phyloP scores from a whole-genome alignment of 2,797 vertebrate species.

The Synanceia verrucosa region DNA sequence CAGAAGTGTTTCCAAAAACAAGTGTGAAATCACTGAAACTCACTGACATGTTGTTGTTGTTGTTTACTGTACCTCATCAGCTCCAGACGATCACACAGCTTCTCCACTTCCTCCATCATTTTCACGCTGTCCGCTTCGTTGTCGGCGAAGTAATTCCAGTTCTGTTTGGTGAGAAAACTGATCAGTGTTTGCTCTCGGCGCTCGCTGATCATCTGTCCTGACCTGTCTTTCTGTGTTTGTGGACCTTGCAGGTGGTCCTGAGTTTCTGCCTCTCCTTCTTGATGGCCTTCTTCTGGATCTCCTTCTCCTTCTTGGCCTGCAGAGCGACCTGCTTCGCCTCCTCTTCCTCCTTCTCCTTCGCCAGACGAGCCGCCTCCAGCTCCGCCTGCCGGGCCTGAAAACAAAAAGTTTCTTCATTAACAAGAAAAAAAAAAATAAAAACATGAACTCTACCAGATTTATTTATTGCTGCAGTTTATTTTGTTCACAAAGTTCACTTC shows the following conservation, averaged over 20 bases:
- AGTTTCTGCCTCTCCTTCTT: slow-evolving; percentile 98
- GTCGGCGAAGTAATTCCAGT: slow-evolving; percentile 97
- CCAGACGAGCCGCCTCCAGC: slow-evolving; percentile 89
- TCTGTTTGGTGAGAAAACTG: slow-evolving; percentile 77
- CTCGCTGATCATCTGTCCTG: too few species aligned
- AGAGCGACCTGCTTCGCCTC: slow-evolving; percentile 91
- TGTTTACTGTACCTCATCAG: slow-evolving; percentile 85
- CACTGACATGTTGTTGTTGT: not conserved
- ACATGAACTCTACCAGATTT: too few species aligned
- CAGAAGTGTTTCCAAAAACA: not conserved
- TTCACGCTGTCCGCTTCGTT: slow-evolving; percentile 92
- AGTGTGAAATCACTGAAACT: not conserved
- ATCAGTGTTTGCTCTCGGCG: too few species aligned
- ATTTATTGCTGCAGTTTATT: too few species aligned
- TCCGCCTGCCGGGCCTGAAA: slow-evolving; percentile 92
- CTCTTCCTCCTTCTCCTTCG: slow-evolving; percentile 95
- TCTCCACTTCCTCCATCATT: slow-evolving; percentile 99
- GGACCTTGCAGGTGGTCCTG: slow-evolving; percentile 95
- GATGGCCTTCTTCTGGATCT: slow-evolving; percentile 98
- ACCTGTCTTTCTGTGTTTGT: accelerated
- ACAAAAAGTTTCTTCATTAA: too few species aligned
- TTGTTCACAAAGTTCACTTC: too few species aligned
- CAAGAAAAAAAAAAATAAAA: accelerated
- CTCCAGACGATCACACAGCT: slow-evolving; percentile 96
- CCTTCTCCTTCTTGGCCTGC: slow-evolving; percentile 95